A percentile compares a stretch with the other conserved stretches of the same genome.
Conservation (phyloP, 2,797 vertebrate species). For the Agapornis canus region DNA sequence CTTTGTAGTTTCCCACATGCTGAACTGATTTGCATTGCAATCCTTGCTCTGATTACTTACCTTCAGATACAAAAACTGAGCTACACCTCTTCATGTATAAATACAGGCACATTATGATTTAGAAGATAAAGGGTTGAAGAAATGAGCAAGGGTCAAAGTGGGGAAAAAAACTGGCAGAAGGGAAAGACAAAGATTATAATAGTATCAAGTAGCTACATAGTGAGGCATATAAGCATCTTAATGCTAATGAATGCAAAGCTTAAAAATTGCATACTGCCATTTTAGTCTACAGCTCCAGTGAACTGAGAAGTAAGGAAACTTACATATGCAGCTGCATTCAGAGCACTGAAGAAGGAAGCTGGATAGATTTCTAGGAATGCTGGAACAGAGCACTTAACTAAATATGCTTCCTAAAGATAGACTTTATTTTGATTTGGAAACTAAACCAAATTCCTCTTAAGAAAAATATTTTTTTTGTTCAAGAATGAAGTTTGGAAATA, state of each 20-base stretch:
- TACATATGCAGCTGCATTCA: neutral
- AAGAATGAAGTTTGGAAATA: neutral
- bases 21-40: neutral
- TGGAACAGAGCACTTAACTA: neutral
- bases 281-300: neutral
- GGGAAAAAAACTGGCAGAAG: neutral
- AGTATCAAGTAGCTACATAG: neutral
- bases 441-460: neutral
- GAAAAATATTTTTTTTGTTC: neutral
- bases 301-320: neutral
- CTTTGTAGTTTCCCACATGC: neutral
- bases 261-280: neutral
- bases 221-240: neutral
- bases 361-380: neutral
- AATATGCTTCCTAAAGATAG: conserved; percentile 10
- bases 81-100: neutral
- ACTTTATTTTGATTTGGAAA: neutral
- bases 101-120: neutral
- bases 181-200: neutral
- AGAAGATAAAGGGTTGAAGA: neutral
- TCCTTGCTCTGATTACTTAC: neutral
- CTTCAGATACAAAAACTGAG: neutral
- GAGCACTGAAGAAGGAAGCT: neutral
- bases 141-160: neutral
- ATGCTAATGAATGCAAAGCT: neutral